Percentiles rank a stretch among this genome's conserved stretches.
phyloP scores from a whole-genome alignment of 2,113 vertebrate genomes.

The Albula glossodonta region DNA sequence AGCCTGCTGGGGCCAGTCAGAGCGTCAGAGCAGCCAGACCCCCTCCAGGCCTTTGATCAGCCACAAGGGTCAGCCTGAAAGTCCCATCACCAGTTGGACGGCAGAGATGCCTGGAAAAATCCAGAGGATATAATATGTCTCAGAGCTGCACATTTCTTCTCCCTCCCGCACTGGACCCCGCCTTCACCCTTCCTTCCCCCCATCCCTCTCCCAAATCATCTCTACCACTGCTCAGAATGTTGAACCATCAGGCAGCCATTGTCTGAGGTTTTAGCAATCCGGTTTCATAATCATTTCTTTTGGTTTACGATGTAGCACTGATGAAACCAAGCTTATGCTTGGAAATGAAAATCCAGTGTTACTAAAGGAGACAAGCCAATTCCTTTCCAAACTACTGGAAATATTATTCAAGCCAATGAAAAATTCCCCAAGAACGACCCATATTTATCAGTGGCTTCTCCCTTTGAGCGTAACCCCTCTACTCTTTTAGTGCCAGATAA shows the following conservation, averaged over 20 bases:
- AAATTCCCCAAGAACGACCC: background rate
- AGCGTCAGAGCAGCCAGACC: background rate
- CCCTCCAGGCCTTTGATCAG: background rate
- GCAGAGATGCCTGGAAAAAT: background rate
- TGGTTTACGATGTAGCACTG: background rate
- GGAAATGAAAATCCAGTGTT: background rate
- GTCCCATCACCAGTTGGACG: background rate
- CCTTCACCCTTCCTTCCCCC: background rate
- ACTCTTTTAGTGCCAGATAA: background rate
- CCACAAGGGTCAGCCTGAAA: background rate
- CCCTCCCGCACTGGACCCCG: background rate
- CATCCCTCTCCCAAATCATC: background rate
- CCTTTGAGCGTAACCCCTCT: background rate
- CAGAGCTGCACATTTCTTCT: background rate
- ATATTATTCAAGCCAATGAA: background rate
- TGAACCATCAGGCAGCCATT: background rate
- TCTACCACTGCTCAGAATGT: background rate
- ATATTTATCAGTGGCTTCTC: background rate
- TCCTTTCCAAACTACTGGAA: background rate
- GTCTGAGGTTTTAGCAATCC: background rate
- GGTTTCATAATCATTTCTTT: background rate
- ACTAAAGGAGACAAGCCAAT: background rate
- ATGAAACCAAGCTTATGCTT: background rate
- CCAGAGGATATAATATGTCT: background rate
- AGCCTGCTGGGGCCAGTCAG: background rate